Percentiles rank a stretch among this genome's conserved stretches.
Evolutionary conservation across 2,113 vertebrate genomes (phyloP).

Genomic region (Tragelaphus imberbis): DNA sequence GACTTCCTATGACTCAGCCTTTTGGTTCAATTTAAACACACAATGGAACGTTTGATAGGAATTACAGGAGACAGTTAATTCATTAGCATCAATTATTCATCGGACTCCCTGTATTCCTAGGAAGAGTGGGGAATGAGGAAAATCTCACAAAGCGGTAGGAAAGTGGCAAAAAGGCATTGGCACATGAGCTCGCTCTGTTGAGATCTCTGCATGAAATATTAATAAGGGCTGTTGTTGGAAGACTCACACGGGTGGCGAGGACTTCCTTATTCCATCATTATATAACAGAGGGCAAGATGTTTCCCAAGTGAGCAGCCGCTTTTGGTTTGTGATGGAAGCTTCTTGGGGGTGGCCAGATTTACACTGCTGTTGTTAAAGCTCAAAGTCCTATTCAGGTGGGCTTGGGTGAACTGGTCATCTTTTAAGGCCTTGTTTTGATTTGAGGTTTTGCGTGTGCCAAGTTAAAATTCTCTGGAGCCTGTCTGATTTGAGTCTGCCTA

Average conservation of each 20-base stretch:
- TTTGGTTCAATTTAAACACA: slow-evolving; percentile 54
- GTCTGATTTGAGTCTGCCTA: not conserved
- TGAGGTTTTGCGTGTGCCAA: not conserved
- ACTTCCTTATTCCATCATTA: slow-evolving; percentile 53
- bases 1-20: slow-evolving; percentile 39
- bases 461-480: slow-evolving; percentile 3
- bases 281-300: slow-evolving; percentile 14
- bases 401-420: slow-evolving; percentile 9
- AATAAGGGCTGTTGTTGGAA: not conserved
- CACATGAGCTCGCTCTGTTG: slow-evolving; percentile 13
- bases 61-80: slow-evolving; percentile 66
- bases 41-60: slow-evolving; percentile 59
- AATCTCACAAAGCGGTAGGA: not conserved
- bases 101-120: not conserved
- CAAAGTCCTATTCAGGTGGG: slow-evolving; percentile 38
- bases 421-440: slow-evolving; percentile 1
- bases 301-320: slow-evolving; percentile 29
- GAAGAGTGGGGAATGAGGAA: slow-evolving; percentile 4
- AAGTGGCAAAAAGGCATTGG: slow-evolving; percentile 38
- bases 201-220: slow-evolving; percentile 40
- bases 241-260: not conserved
- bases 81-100: slow-evolving; percentile 38
- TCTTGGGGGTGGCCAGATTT: slow-evolving; percentile 17
- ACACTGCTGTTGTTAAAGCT: not conserved
- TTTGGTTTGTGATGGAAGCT: slow-evolving; percentile 40